Evolutionary conservation across 2,888 invertebrate species (phyloP), one percentile per base, ranked within the genome.

Genomic region (Sisyra terminalis): DNA sequence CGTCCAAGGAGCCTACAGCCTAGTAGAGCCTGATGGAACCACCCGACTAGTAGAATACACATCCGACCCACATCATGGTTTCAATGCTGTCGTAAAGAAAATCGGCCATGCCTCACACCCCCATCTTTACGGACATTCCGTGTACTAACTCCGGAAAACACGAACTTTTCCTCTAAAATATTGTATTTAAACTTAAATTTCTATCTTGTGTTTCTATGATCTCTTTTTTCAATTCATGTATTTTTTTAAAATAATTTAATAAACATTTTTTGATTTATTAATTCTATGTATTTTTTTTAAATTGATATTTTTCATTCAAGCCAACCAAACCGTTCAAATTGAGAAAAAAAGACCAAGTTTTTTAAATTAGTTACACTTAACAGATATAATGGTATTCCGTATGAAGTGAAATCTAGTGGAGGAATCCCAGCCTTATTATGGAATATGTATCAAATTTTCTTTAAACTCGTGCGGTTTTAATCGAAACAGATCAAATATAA

Each of bases 11-110:
- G 58, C 59, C 44, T 62, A 62, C 49, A 58, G 56, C 17, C 50
- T 62, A 10, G 57, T 59, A 47, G 61, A 62, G 45, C 57, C 61
- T 14, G 58, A 56, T 35, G 62, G 62, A 36, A 61, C 60, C 47
- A 50, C 59, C 37, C 53, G 61, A 45, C 59, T 57, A 14, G 62
- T 62, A 30, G 59, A 59, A 47, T 62, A 62, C 48, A 55, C 51
- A 44, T 60, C 60, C 9, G 59, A 59, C 44, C 52, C 57, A 41
- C 53, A 57, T 43, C 36, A 43, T 18, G 60, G 60, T 44, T 61
- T 61, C 45, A 56, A 55, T 46, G 60, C 60, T 38, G 47, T 47
- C 31, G 47, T 47, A 5, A 43, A 44, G 38, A 46, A 46, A 30
- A 41, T 44, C 18, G 44, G 38, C 9, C 16, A 41, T 15, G 35